Percentiles rank a stretch among this genome's conserved stretches.
These are phyloP conservation scores for Magallana gigas DNA, from an alignment of 1,140 invertebrate genomes.

Conservation along the genomic window DNA sequence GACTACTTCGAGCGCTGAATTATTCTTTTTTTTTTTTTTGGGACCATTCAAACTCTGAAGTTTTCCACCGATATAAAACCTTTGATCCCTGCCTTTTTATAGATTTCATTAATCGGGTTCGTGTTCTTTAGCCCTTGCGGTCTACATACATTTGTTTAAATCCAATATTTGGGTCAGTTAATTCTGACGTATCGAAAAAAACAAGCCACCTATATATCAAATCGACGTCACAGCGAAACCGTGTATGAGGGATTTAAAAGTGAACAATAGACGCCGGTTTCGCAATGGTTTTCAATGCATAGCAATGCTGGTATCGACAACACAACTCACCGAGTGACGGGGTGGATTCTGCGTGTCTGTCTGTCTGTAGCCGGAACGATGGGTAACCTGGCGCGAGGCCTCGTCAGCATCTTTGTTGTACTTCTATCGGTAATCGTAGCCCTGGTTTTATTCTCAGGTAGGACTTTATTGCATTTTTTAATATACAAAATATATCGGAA, in stretches of 20 bases:
- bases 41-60: too few relatives aligned
- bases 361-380: not conserved
- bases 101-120: too few relatives aligned
- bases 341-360: not conserved
- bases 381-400: not conserved
- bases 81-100: too few relatives aligned
- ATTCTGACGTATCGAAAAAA: too few relatives aligned
- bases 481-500: too few relatives aligned
- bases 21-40: too few relatives aligned
- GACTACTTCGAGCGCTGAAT: too few relatives aligned
- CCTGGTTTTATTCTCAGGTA: conserved; percentile 1
- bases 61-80: too few relatives aligned
- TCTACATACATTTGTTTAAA: too few relatives aligned
- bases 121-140: too few relatives aligned
- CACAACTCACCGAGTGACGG: not conserved
- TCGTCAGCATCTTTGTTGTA: not conserved
- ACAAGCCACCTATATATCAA: not conserved
- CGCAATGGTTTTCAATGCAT: conserved; percentile 4
- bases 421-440: not conserved
- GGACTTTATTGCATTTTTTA: not conserved
- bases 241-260: not conserved
- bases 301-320: conserved; percentile 1
- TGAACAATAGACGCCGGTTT: not conserved
- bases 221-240: not conserved
- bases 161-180: too few relatives aligned